Conservation (phyloP, 2,888 invertebrate species). For the Hetaerina titia region DNA sequence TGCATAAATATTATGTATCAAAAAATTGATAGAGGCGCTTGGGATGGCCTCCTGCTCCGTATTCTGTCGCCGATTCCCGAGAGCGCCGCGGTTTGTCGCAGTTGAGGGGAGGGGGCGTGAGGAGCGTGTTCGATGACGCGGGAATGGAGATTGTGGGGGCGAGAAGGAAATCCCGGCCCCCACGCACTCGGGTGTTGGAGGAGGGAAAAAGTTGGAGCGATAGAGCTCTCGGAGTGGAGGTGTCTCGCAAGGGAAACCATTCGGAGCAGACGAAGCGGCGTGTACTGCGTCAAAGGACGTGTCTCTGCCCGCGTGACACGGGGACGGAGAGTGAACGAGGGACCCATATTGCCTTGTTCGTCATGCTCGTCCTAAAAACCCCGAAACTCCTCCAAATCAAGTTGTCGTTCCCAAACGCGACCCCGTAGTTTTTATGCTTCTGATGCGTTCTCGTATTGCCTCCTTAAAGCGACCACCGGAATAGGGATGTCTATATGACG, state of each 20-base stretch:
- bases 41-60: neutral
- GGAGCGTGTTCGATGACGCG: neutral
- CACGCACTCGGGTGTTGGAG: neutral
- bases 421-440: neutral
- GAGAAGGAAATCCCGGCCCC: neutral
- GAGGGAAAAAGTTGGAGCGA: slow-evolving; percentile 5
- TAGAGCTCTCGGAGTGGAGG: neutral
- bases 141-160: neutral
- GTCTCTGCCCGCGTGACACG: neutral
- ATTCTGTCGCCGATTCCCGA: neutral
- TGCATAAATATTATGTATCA: no score
- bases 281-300: slow-evolving; percentile 4
- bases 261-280: neutral
- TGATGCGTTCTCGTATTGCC: neutral
- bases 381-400: neutral
- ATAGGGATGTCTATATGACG: neutral
- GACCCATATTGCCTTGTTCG: neutral
- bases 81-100: neutral
- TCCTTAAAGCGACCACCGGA: neutral
- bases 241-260: neutral
- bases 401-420: neutral
- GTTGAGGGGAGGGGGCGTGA: neutral
- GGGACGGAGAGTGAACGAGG: neutral
- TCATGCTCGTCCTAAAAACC: neutral
- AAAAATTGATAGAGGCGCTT: neutral